phyloP scores from a whole-genome alignment of 2,888 invertebrate species.

The Sympetrum striolatum region DNA sequence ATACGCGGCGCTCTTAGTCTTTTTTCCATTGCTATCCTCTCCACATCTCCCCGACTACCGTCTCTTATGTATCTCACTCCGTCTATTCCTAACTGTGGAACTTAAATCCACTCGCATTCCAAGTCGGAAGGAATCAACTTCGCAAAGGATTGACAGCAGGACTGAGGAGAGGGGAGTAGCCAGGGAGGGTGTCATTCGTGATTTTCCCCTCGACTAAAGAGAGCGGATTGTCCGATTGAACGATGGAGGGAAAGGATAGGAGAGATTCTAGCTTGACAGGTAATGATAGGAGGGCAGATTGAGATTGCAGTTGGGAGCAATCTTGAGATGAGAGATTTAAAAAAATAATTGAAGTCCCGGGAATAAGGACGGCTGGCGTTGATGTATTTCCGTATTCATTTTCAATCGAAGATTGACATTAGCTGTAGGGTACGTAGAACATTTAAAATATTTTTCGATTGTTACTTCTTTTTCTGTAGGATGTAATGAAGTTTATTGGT shows the following conservation, averaged over 20 bases:
- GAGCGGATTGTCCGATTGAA: neutral
- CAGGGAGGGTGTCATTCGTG: neutral
- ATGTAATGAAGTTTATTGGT: too few relatives aligned
- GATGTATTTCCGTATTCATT: too few relatives aligned
- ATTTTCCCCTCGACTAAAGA: neutral
- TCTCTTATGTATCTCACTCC: neutral
- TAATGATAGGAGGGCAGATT: neutral
- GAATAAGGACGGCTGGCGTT: too few relatives aligned
- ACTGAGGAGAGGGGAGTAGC: neutral
- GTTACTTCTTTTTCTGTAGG: too few relatives aligned
- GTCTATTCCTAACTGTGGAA: neutral
- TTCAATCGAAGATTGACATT: too few relatives aligned
- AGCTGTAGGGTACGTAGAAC: too few relatives aligned
- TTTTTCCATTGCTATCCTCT: neutral
- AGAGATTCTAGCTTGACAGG: neutral
- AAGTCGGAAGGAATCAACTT: constrained; percentile 23
- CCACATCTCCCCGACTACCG: neutral
- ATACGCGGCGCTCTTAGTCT: neutral
- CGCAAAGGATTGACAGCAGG: neutral
- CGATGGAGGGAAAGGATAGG: neutral
- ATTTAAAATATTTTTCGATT: too few relatives aligned
- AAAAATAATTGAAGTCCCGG: too few relatives aligned
- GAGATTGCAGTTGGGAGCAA: neutral
- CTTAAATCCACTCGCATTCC: neutral
- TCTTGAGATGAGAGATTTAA: too few relatives aligned